Evolutionary conservation across 2,888 invertebrate genomes (phyloP).

Genomic region (Drosophila stalkeri): DNA sequence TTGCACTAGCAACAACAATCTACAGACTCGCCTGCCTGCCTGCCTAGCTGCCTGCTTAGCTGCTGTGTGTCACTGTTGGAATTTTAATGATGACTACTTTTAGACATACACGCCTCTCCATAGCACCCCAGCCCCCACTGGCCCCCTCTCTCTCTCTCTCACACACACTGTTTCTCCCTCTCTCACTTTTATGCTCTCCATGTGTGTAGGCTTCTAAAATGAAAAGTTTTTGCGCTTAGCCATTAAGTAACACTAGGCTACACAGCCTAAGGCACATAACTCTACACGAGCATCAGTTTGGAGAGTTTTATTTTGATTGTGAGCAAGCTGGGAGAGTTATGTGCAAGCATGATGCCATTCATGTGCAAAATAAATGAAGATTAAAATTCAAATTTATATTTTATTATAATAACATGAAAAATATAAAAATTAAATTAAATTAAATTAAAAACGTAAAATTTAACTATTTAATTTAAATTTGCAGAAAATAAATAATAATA

Average conservation of each 20-base stretch:
- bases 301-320: neutral
- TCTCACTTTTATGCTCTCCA: conserved; percentile 8
- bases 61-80: conserved; percentile 76
- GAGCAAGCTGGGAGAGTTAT: neutral
- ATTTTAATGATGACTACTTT: conserved; percentile 83
- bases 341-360: neutral
- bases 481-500: no score
- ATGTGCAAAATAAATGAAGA: neutral
- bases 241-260: conserved; percentile 44
- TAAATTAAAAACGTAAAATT: no score
- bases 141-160: conserved; percentile 1
- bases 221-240: conserved; percentile 44
- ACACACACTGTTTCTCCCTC: conserved; percentile 5
- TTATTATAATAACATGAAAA: no score
- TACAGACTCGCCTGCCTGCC: conserved; percentile 10
- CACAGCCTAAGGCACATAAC: neutral
- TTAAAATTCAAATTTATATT: no score
- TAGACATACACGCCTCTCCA: conserved; percentile 78
- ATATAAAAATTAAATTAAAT: no score
- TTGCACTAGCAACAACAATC: neutral
- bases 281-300: neutral
- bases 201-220: conserved; percentile 47
- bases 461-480: no score
- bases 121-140: conserved; percentile 31
- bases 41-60: conserved; percentile 34